These are phyloP conservation scores for Astur gentilis DNA, from an alignment of 2,113 vertebrate species.

Conservation along the genomic window DNA sequence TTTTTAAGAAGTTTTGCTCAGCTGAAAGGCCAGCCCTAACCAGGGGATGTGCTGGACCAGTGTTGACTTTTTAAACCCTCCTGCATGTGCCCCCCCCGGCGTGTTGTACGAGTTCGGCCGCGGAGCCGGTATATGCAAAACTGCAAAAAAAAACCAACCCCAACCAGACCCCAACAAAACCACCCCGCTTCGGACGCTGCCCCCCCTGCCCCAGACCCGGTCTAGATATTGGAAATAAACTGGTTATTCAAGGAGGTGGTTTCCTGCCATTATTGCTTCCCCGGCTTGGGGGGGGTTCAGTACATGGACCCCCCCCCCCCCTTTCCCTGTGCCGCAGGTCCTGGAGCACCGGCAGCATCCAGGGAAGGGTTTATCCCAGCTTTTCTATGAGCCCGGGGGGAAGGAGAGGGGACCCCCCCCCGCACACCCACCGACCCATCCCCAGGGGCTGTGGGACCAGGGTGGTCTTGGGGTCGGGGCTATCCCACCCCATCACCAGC, in stretches of 20 bases:
- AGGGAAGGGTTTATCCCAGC: too few species aligned
- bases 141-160: neutral
- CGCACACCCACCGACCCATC: neutral
- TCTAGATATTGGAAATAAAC: too few species aligned
- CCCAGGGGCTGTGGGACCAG: neutral
- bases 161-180: neutral
- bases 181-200: neutral
- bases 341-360: too few species aligned
- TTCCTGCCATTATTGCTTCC: too few species aligned
- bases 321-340: too few species aligned
- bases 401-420: neutral
- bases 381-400: too few species aligned
- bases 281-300: too few species aligned
- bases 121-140: neutral
- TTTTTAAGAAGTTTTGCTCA: slow-evolving; percentile 78
- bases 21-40: slow-evolving; percentile 58
- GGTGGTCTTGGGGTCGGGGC: neutral
- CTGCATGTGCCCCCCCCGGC: neutral
- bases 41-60: slow-evolving; percentile 60
- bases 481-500: neutral
- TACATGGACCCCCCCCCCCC: too few species aligned
- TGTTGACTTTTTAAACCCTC: slow-evolving; percentile 59
- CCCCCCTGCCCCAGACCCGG: too few species aligned
- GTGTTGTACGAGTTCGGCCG: slow-evolving; percentile 2
- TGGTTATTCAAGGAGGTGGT: too few species aligned